phyloP scores from a whole-genome alignment of 2,888 invertebrate species.

The Lithophane semibrunnea region DNA sequence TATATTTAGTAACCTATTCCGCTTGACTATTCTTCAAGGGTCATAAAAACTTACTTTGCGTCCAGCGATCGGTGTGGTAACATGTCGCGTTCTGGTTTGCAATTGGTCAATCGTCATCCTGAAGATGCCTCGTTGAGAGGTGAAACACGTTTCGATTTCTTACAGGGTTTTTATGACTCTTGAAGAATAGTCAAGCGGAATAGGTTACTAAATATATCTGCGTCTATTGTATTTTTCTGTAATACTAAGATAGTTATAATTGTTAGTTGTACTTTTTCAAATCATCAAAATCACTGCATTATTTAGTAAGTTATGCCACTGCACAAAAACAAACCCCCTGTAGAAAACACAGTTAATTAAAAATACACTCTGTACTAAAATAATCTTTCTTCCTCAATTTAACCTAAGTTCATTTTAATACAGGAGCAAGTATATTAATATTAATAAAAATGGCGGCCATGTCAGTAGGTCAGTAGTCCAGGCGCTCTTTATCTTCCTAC shows the following conservation, averaged over 20 bases:
- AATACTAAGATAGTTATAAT: not conserved
- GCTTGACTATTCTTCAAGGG: too few relatives aligned
- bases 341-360: not conserved
- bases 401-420: slow-evolving; percentile 19
- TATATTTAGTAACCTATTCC: too few relatives aligned
- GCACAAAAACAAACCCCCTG: not conserved
- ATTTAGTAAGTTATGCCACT: not conserved
- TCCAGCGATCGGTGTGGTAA: too few relatives aligned
- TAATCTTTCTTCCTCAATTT: not conserved
- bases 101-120: too few relatives aligned
- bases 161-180: too few relatives aligned
- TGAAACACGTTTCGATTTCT: too few relatives aligned
- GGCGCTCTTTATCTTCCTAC: slow-evolving; percentile 33
- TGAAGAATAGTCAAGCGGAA: too few relatives aligned
- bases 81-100: too few relatives aligned
- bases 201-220: too few relatives aligned
- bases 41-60: too few relatives aligned
- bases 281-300: not conserved
- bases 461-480: slow-evolving; percentile 34
- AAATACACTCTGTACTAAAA: not conserved
- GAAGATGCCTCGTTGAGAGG: too few relatives aligned
- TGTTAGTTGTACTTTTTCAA: not conserved
- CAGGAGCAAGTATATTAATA: slow-evolving; percentile 15
- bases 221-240: too few relatives aligned
- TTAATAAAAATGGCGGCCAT: slow-evolving; percentile 24